A percentile compares a stretch with the other conserved stretches of the same genome.
Evolutionary conservation across 2,888 invertebrate species (phyloP).

Genomic region (Andrena dorsata): DNA sequence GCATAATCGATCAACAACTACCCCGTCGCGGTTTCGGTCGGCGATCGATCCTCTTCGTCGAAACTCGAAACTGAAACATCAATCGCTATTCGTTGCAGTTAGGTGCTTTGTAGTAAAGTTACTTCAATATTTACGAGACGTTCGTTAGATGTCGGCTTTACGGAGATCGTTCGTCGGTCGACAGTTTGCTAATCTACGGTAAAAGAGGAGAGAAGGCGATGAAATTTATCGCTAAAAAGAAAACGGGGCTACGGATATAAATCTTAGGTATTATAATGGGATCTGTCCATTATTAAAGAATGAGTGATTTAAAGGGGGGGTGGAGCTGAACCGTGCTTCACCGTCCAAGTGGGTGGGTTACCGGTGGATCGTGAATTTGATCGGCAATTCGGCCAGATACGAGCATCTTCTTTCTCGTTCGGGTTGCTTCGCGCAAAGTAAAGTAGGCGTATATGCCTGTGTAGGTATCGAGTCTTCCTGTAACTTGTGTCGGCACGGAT

Average conservation of each 20-base stretch:
- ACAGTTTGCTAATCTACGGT: slow-evolving; percentile 70
- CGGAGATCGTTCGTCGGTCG: slow-evolving; percentile 26
- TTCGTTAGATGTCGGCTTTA: slow-evolving; percentile 1
- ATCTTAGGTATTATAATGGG: slow-evolving; percentile 85
- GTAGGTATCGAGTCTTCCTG: neutral
- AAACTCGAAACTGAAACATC: neutral
- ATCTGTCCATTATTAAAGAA: slow-evolving; percentile 85
- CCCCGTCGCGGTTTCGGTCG: neutral
- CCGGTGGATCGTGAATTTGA: slow-evolving; percentile 82
- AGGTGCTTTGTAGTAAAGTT: neutral
- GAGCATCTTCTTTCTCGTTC: slow-evolving; percentile 18
- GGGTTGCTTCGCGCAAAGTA: neutral
- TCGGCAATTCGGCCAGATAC: slow-evolving; percentile 77
- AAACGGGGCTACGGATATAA: slow-evolving; percentile 84
- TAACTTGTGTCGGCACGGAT: neutral
- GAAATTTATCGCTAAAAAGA: slow-evolving; percentile 85
- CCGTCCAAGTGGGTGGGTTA: slow-evolving; percentile 79
- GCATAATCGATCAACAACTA: neutral
- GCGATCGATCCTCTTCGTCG: neutral
- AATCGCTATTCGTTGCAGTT: neutral
- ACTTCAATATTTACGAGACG: slow-evolving; percentile 38
- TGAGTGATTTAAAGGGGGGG: slow-evolving; percentile 85
- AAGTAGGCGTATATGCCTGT: neutral
- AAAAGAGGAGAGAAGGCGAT: slow-evolving; percentile 71
- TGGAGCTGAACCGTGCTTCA: slow-evolving; percentile 80